Evolutionary conservation across 2,797 vertebrate species (phyloP), one percentile per base, ranked within the genome.

Genomic region (Antennarius maculatus): DNA sequence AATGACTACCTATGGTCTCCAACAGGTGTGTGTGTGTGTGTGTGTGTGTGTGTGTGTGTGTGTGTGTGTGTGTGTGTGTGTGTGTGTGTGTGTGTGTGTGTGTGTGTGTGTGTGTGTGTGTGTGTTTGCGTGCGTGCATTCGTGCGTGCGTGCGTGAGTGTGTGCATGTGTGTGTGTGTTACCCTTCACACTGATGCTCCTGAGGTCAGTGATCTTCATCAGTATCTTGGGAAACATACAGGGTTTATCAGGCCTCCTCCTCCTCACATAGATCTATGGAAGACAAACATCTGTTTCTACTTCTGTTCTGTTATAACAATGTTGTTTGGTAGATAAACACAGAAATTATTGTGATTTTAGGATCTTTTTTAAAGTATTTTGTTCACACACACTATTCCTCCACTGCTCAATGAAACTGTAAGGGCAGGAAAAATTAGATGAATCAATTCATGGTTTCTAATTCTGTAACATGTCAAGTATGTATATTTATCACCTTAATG

Each of bases 201-300:
- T 91, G 56, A 99, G 94, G 88, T 99, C 97, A 0, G 97, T 99
- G 77, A 99, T 99, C 94, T 99, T 99, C 97, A 98, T 99, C 77
- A 99, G 93, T 93, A 99, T 98, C 89, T 98, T 98, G 85, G 97
- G 97, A 91, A 99, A 98, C 97, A 99, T 98, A 74, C 97, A 97
- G 7, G 97, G 97, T 77, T 95, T 97, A 75, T 95, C 96, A 27
- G 97, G 97, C 87, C 97, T 91, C 87, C 97, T 93, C 76, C 95
- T 96, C 89, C 97, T 94, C 88, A 98, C 96, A 0, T 98, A 99
- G 79, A 97, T 92, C 92, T 90, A 8, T 5, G 27, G 0, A 45
- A 28, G 74, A 39, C 9, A 39, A 3, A 10, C 10, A 39, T 39
- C 37, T 39, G 9, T 39, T 39, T 39, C 37, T 39, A 39, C 9